These are phyloP conservation scores for Hoplias malabaricus DNA, from an alignment of 2,113 vertebrate genomes.

Conservation along the genomic window DNA sequence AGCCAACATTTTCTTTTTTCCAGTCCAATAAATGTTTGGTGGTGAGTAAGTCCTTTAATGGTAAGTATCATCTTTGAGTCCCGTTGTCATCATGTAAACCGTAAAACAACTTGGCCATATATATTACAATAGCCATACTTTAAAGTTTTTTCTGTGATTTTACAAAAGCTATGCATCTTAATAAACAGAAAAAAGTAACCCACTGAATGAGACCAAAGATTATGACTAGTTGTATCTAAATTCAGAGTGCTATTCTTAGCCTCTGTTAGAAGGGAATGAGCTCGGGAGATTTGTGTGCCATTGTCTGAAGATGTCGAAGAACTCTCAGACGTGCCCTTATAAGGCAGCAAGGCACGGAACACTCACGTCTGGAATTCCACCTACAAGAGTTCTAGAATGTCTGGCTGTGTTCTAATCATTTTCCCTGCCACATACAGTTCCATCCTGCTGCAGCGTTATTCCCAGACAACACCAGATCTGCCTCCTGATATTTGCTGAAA, in stretches of 20 bases:
- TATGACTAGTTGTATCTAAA: not conserved
- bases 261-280: slow-evolving; percentile 36
- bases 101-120: not conserved
- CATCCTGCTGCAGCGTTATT: not conserved
- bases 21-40: not conserved
- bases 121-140: not conserved
- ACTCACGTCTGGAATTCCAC: slow-evolving; percentile 37
- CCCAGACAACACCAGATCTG: not conserved
- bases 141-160: not conserved
- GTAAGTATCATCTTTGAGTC: not conserved
- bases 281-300: slow-evolving; percentile 29
- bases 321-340: slow-evolving; percentile 53
- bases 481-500: not conserved
- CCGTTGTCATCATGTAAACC: not conserved
- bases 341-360: slow-evolving; percentile 52
- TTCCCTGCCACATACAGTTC: slow-evolving; percentile 5
- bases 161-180: not conserved
- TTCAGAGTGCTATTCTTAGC: slow-evolving; percentile 42
- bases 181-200: not conserved
- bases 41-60: not conserved
- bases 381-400: slow-evolving; percentile 20
- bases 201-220: slow-evolving; percentile 7
- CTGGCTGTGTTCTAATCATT: slow-evolving; percentile 21
- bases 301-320: slow-evolving; percentile 50
- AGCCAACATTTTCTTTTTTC: not conserved